phyloP scores from a whole-genome alignment of 2,888 invertebrate genomes.

The Athalia circularis region DNA sequence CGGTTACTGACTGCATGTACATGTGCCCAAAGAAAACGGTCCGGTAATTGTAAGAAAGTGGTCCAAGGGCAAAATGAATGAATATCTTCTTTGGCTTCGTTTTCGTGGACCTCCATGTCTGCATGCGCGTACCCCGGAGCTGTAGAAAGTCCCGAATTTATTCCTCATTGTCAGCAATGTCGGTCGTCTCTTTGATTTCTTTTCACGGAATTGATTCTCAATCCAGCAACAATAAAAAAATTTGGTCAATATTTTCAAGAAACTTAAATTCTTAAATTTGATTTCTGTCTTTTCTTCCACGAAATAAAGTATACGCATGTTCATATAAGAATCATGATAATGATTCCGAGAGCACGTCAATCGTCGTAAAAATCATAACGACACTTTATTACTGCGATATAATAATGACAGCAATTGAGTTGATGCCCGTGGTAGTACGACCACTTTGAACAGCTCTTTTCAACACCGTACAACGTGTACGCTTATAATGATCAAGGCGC shows the following conservation, averaged over 20 bases:
- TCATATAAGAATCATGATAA: too few relatives aligned
- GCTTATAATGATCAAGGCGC: conserved; percentile 29
- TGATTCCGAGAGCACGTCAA: background rate
- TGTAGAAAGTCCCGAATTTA: conserved; percentile 43
- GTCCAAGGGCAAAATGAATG: conserved; percentile 39
- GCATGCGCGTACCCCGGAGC: conserved; percentile 20
- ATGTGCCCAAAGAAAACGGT: background rate
- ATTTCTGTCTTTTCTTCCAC: background rate
- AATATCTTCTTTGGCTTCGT: conserved; percentile 41
- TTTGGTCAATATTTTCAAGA: background rate
- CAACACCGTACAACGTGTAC: background rate
- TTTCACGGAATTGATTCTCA: background rate
- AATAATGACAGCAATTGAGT: too few relatives aligned
- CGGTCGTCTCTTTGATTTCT: conserved; percentile 8
- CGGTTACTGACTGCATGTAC: background rate
- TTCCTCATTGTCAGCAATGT: conserved; percentile 37
- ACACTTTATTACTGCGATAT: background rate
- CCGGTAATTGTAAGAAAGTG: conserved; percentile 31
- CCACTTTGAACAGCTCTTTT: too few relatives aligned
- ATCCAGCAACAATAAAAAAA: too few relatives aligned
- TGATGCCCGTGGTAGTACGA: too few relatives aligned
- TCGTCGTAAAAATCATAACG: background rate
- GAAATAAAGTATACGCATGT: too few relatives aligned
- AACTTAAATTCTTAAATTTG: background rate
- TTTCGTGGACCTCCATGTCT: conserved; percentile 18